These are phyloP conservation scores for Nemotelus nigrinus DNA, from an alignment of 2,888 invertebrate genomes.

Conservation along the genomic window DNA sequence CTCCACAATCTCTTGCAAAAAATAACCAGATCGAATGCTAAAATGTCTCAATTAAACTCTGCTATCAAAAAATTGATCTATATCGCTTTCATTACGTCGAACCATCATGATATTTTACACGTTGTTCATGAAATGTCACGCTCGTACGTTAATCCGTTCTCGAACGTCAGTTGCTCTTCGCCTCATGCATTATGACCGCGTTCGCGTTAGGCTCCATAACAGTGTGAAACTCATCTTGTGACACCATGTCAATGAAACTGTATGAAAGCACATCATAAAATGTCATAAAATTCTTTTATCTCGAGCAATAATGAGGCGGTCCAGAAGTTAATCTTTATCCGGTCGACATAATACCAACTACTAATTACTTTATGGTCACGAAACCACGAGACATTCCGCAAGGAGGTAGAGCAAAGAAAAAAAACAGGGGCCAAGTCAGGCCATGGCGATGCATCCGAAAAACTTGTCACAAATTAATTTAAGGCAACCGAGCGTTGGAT, in stretches of 20 bases:
- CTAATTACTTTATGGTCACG: conserved; percentile 26
- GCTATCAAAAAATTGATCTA: too few relatives aligned
- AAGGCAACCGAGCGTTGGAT: background rate
- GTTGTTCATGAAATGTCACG: too few relatives aligned
- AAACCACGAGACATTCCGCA: conserved; percentile 22
- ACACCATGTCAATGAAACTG: background rate
- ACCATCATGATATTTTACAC: too few relatives aligned
- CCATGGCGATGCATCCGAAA: background rate
- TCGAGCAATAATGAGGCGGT: conserved; percentile 20
- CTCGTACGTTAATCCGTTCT: too few relatives aligned
- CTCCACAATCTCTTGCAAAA: too few relatives aligned
- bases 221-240: background rate
- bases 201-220: too few relatives aligned
- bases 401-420: background rate
- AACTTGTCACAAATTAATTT: conserved; percentile 26
- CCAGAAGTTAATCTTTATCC: conserved; percentile 34
- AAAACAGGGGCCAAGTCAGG: background rate
- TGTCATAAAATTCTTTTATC: conserved; percentile 21
- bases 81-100: too few relatives aligned
- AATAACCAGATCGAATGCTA: too few relatives aligned
- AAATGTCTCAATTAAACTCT: too few relatives aligned
- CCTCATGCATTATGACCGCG: too few relatives aligned
- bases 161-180: too few relatives aligned
- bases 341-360: conserved; percentile 9
- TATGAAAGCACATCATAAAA: background rate